A percentile compares a stretch with the other conserved stretches of the same genome.
Evolutionary conservation across 2,113 vertebrate genomes (phyloP).

Genomic region (Cairina moschata): DNA sequence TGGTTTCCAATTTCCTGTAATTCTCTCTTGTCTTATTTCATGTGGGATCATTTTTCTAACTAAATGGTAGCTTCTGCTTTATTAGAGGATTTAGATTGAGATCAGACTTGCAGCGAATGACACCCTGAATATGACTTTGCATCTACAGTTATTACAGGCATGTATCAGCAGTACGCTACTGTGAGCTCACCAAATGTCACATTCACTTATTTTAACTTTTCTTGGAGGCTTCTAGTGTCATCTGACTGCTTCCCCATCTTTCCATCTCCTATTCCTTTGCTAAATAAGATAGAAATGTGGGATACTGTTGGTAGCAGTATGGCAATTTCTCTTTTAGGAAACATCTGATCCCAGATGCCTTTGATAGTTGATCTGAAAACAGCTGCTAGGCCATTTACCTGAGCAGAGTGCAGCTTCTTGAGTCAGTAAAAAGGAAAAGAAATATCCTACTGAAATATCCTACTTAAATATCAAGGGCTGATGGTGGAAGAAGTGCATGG

Average conservation of each 20-base stretch:
- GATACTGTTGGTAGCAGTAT: neutral
- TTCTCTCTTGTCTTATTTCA: neutral
- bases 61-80: neutral
- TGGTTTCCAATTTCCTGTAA: neutral
- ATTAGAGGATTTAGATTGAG: neutral
- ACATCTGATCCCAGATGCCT: neutral
- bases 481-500: neutral
- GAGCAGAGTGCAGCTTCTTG: neutral
- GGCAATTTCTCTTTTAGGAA: neutral
- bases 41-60: neutral
- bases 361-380: neutral
- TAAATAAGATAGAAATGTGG: neutral
- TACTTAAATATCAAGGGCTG: neutral
- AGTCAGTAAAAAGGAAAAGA: neutral
- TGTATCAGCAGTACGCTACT: neutral
- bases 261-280: neutral
- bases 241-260: neutral
- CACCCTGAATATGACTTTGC: neutral
- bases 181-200: neutral
- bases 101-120: rapidly evolving
- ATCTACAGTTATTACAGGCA: neutral
- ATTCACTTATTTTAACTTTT: neutral
- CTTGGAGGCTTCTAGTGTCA: neutral
- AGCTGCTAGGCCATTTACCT: neutral
- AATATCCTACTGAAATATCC: neutral